Conservation (phyloP, 2,888 invertebrate genomes). For the Heliconius charithonia region DNA sequence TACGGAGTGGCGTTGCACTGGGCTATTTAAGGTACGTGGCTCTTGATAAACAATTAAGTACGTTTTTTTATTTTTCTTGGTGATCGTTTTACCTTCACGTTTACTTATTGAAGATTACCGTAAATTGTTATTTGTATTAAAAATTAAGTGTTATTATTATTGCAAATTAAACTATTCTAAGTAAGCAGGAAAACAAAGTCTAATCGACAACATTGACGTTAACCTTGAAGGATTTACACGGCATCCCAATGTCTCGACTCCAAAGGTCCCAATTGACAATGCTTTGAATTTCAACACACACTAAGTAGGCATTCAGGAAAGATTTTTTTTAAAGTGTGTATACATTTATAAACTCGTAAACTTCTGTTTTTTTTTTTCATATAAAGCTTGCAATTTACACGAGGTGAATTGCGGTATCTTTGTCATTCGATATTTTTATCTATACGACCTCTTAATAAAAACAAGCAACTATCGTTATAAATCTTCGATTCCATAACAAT, state of each 20-base stretch:
- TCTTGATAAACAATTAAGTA: conserved; percentile 21
- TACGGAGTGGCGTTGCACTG: conserved; percentile 49
- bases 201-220: conserved; percentile 26
- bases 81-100: conserved; percentile 5
- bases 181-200: conserved; percentile 27
- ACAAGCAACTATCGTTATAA: conserved; percentile 49
- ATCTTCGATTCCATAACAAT: conserved; percentile 32
- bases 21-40: conserved; percentile 53
- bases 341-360: not conserved
- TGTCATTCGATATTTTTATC: conserved; percentile 61
- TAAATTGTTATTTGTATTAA: not conserved
- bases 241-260: conserved; percentile 31
- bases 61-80: not conserved
- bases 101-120: not conserved
- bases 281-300: conserved; percentile 30
- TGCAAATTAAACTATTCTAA: conserved; percentile 7
- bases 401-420: conserved; percentile 46
- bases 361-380: not conserved
- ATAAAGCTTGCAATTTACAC: not conserved
- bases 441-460: conserved; percentile 59
- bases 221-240: conserved; percentile 38
- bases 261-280: conserved; percentile 25
- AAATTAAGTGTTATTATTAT: not conserved
- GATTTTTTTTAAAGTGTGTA: not conserved
- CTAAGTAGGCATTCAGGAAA: not conserved